These are phyloP conservation scores for Pseudochaenichthys georgianus DNA, from an alignment of 2,797 vertebrate genomes.

Conservation along the genomic window DNA sequence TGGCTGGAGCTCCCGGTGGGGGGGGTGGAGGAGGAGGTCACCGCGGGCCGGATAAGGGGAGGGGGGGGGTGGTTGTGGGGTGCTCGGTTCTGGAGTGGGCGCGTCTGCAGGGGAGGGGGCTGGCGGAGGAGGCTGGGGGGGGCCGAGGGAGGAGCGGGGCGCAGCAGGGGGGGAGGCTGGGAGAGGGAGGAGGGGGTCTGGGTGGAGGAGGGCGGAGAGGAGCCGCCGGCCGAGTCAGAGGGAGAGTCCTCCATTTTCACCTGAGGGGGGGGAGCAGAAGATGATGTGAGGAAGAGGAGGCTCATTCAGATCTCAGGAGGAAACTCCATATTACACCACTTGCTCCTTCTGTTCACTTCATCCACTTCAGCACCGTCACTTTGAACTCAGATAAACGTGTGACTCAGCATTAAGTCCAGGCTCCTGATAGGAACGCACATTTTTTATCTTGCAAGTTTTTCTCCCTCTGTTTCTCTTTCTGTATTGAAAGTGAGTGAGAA, in stretches of 20 bases:
- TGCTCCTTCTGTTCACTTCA: neutral
- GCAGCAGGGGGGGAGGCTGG: slow-evolving; percentile 85
- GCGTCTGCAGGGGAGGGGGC: slow-evolving; percentile 87
- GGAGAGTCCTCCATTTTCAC: slow-evolving; percentile 88
- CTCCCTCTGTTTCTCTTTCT: neutral
- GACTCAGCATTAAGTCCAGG: neutral
- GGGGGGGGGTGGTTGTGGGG: slow-evolving; percentile 92
- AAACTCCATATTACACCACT: too few relatives aligned
- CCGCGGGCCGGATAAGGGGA: slow-evolving; percentile 89
- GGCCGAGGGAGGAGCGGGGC: slow-evolving; percentile 84
- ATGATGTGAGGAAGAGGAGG: neutral
- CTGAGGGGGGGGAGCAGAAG: slow-evolving; percentile 61
- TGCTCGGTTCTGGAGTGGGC: slow-evolving; percentile 88
- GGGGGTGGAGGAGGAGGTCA: slow-evolving; percentile 69
- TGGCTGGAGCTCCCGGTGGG: slow-evolving; percentile 72
- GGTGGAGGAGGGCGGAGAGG: slow-evolving; percentile 72
- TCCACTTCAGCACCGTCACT: neutral
- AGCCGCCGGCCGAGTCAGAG: slow-evolving; percentile 57
- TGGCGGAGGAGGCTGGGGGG: slow-evolving; percentile 86
- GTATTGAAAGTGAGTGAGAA: too few relatives aligned
- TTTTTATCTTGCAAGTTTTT: neutral
- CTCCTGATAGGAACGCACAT: neutral
- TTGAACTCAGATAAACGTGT: neutral
- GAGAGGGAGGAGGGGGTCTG: slow-evolving; percentile 77
- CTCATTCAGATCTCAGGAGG: too few relatives aligned